Evolutionary conservation across 2,888 invertebrate genomes (phyloP).

Genomic region (Hydrotaea cyrtoneurina): DNA sequence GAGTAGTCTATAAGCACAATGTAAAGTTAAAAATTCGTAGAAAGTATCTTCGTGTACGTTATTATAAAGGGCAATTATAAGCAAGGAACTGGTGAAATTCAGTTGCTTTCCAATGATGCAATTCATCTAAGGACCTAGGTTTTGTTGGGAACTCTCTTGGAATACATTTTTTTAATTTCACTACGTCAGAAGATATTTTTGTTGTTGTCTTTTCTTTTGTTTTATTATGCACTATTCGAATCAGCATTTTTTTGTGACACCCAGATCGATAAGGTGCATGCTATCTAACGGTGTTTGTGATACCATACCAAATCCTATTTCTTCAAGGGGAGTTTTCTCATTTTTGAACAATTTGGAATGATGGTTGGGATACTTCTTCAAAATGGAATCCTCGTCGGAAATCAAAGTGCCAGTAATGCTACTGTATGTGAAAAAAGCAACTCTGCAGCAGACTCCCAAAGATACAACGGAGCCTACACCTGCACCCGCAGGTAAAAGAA

Average conservation of each 20-base stretch:
- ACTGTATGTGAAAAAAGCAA: no score
- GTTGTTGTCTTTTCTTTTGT: neutral
- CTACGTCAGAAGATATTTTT: neutral
- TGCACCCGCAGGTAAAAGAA: no score
- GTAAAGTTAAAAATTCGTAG: constrained; percentile 45
- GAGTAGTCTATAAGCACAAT: constrained; percentile 48
- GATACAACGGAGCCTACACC: no score
- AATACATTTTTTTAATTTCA: neutral
- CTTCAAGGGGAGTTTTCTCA: no score
- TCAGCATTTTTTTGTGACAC: constrained; percentile 4
- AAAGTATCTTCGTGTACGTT: constrained; percentile 43
- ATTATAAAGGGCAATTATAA: constrained; percentile 30
- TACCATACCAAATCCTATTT: neutral
- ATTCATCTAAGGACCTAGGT: neutral
- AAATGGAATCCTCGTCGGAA: no score
- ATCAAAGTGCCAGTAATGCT: no score
- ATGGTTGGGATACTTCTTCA: no score
- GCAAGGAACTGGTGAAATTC: constrained; percentile 40
- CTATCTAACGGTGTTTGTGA: constrained; percentile 9
- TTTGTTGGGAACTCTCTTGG: no score
- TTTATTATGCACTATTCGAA: neutral
- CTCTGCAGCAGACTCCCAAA: no score
- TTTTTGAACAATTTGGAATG: no score
- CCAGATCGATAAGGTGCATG: neutral
- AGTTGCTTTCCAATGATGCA: constrained; percentile 23